Evolutionary conservation across 2,888 invertebrate species (phyloP), one percentile per base, ranked within the genome.

Genomic region (Caenorhabditis doughertyi): DNA sequence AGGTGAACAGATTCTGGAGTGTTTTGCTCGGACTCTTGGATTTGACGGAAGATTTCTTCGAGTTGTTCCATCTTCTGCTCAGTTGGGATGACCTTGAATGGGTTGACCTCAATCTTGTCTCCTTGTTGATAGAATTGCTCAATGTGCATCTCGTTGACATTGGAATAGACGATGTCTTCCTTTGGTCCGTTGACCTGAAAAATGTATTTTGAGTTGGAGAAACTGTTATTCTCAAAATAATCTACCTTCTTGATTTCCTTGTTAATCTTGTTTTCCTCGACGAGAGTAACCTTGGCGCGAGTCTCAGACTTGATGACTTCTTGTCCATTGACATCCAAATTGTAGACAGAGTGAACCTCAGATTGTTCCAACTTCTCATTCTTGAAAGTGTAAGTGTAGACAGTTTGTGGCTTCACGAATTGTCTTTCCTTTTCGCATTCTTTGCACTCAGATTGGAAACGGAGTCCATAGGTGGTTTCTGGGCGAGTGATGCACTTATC

Each of bases 401-500:
- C 84, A 32, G 85, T 79, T 29, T 76, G 73, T 49, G 83, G 79
- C 23, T 67, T 60, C 27, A 83, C 35, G 42, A 70, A 53, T 58
- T 82, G 72, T 64, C 49, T 71, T 51, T 84, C 62, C 39, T 79
- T 67, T 51, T 79, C 68, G 83, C 88, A 84, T 25, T 81, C 53
- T 13, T 73, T 56, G 74, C 85, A 82, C 47, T 84, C 81, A 67
- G 81, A 79, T 68, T 56, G 56, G 70, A 84, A 84, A 21, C 85
- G 84, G 56, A 79, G 71, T 60, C 80, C 83, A 67, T 87, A 85
- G 25, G 58, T 27, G 51, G 60, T 44, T 25, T 82, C 83, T 32
- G 92, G 91, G 76, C 91, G 90, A 65, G 89, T 82, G 71, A 76
- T 79, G 89, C 92, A 92, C 79, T 92, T 91, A 77, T 92, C 90